These are phyloP conservation scores for Octomys mimax DNA, from an alignment of 2,797 vertebrate species.

Conservation along the genomic window DNA sequence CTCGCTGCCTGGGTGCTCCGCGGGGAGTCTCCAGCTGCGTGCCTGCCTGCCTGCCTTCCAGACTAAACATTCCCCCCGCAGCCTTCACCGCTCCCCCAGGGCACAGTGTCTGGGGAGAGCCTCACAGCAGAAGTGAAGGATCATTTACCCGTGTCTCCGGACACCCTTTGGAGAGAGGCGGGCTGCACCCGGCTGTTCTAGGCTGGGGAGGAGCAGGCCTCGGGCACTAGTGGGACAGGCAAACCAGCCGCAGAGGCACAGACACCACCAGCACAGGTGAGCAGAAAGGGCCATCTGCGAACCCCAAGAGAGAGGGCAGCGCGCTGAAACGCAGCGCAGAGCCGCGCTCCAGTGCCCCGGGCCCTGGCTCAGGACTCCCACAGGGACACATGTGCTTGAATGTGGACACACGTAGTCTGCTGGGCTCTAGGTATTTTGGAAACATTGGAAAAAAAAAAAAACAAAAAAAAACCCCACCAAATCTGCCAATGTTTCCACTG, in stretches of 20 bases:
- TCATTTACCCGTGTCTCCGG: constrained; percentile 60
- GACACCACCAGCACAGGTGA: background rate
- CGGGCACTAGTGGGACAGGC: background rate
- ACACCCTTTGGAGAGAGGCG: constrained; percentile 60
- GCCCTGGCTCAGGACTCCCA: background rate
- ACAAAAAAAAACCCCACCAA: background rate
- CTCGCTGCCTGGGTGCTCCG: background rate
- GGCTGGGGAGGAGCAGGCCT: background rate
- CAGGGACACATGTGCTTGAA: background rate
- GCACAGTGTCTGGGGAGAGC: constrained; percentile 62
- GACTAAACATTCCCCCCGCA: constrained; percentile 75
- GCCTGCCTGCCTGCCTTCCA: constrained; percentile 62
- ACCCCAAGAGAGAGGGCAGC: background rate
- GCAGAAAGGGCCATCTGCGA: background rate
- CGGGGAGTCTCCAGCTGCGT: constrained; percentile 55
- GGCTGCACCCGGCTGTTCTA: background rate
- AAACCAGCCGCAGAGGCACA: background rate
- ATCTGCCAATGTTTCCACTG: constrained; percentile 86
- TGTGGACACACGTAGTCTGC: constrained; percentile 6
- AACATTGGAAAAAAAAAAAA: background rate
- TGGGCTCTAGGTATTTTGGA: constrained; percentile 80
- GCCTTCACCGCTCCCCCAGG: background rate
- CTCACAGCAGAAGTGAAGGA: constrained; percentile 53
- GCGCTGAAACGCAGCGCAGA: constrained; percentile 51
- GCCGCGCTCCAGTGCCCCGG: background rate